Evolutionary conservation across 2,888 invertebrate species (phyloP).

Genomic region (Ceramica pisi): DNA sequence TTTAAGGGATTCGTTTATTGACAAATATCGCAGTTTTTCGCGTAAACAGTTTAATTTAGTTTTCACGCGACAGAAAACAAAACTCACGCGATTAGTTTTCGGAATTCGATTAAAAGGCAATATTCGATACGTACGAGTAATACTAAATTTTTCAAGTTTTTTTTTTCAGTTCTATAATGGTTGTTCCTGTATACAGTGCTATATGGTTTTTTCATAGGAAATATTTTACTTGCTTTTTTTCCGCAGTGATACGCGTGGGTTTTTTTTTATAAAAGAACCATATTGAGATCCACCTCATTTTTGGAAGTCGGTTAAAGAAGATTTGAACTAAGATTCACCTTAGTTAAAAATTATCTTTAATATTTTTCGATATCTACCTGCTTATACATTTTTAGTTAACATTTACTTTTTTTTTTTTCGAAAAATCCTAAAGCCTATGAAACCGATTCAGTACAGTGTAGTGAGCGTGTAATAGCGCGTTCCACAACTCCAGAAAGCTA

Average conservation of each 20-base stretch:
- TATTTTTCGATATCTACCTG: too few species aligned
- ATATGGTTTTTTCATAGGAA: background rate
- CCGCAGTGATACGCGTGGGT: too few species aligned
- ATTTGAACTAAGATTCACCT: too few species aligned
- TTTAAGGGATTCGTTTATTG: background rate
- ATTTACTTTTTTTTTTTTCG: background rate
- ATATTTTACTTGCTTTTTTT: background rate
- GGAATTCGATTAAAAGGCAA: slow-evolving; percentile 28
- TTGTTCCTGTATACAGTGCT: background rate
- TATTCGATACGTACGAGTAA: slow-evolving; percentile 3
- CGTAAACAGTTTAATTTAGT: slow-evolving; percentile 2
- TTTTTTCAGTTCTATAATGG: too few species aligned
- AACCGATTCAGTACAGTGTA: slow-evolving; percentile 9
- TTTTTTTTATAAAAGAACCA: too few species aligned
- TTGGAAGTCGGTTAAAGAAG: too few species aligned
- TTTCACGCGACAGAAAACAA: background rate
- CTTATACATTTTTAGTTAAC: too few species aligned
- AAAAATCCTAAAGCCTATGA: background rate
- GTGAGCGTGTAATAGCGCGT: slow-evolving; percentile 44
- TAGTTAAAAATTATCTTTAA: too few species aligned
- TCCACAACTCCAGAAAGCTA: slow-evolving; percentile 60
- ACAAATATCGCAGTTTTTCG: background rate
- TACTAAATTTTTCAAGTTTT: background rate
- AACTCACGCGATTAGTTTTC: slow-evolving; percentile 15
- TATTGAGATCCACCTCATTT: too few species aligned